phyloP scores from a whole-genome alignment of 2,113 vertebrate genomes.

The Solea solea region DNA sequence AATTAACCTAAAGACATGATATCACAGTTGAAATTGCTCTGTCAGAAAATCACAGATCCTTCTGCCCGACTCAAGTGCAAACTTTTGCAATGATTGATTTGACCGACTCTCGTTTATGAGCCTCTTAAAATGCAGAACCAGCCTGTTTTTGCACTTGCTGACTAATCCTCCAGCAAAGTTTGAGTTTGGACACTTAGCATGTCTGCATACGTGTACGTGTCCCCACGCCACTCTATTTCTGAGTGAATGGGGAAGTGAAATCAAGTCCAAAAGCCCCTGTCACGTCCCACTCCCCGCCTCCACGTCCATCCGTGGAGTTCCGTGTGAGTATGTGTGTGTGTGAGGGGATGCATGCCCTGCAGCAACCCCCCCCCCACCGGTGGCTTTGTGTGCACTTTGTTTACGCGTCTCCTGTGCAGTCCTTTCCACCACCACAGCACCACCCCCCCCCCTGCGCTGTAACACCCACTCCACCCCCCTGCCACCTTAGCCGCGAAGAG shows the following conservation, averaged over 20 bases:
- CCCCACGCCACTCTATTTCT: conserved; percentile 15
- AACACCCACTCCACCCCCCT: not conserved
- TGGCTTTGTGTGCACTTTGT: conserved; percentile 51
- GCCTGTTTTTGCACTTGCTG: conserved; percentile 2
- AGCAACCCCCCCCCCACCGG: conserved; percentile 36
- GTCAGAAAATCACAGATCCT: no score
- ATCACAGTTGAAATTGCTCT: no score
- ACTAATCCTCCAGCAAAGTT: conserved; percentile 2
- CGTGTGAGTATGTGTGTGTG: conserved; percentile 20
- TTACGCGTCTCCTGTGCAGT: conserved; percentile 39
- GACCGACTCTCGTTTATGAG: no score
- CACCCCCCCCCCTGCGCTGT: not conserved
- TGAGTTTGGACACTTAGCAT: conserved; percentile 4
- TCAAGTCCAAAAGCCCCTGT: conserved; percentile 15
- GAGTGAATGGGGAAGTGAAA: conserved; percentile 64
- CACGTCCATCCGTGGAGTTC: conserved; percentile 22
- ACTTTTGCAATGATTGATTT: no score
- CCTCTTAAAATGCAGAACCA: not conserved
- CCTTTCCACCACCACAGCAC: not conserved
- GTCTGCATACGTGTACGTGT: conserved; percentile 22
- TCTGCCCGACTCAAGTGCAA: no score
- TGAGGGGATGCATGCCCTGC: conserved; percentile 44
- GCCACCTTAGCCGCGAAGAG: not conserved
- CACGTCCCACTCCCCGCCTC: conserved; percentile 13
- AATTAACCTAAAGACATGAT: no score